Evolutionary conservation across 2,888 invertebrate species (phyloP), one percentile per base, ranked within the genome.

Genomic region (Polydrusus pterygomalis): DNA sequence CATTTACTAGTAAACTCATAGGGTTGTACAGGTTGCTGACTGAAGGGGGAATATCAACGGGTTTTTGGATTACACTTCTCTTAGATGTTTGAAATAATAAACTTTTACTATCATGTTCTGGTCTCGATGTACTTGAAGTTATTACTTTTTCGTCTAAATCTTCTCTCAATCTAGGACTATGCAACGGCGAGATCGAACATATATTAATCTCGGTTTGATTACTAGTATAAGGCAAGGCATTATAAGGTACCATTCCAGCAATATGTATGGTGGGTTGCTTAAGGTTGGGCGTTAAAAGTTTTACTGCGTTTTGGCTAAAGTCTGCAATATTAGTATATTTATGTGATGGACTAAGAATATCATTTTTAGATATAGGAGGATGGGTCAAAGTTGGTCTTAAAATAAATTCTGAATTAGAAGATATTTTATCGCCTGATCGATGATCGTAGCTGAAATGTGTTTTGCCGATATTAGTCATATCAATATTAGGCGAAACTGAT

Each of bases 1-100:
- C 94, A 78, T 91, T 91, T 49, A 92, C 89, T 1, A 89, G 84
- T 49, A 90, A 79, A 65, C 89, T 90, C 79, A 90, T 82, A 2
- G 90, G 90, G 80, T 89, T 89, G 81, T 87, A 89, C 75, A 89
- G 84, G 70, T 81, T 83, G 82, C 85, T 86, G 82, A 15, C 49
- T 38, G 86, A 30, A 38, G 74, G 18, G 8, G 25, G 10, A 34
- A 54, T 38, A 86, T 80, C 65, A 30, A 34, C 3, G 10, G 54
- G 43, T 56, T 73, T 72, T 45, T 86, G 70, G 85, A 86, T 64
- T 85, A 81, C 13, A 86, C 77, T 77, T 77, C 81, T 65, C 80
- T 81, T 77, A 81, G 82, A 25, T 78, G 76, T 15, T 79, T 62
- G 60, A 80, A 80, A 63, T 79, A 80, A 63, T 79, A 80, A 68